phyloP scores from a whole-genome alignment of 2,797 vertebrate species.

The Emydoidea blandingii region DNA sequence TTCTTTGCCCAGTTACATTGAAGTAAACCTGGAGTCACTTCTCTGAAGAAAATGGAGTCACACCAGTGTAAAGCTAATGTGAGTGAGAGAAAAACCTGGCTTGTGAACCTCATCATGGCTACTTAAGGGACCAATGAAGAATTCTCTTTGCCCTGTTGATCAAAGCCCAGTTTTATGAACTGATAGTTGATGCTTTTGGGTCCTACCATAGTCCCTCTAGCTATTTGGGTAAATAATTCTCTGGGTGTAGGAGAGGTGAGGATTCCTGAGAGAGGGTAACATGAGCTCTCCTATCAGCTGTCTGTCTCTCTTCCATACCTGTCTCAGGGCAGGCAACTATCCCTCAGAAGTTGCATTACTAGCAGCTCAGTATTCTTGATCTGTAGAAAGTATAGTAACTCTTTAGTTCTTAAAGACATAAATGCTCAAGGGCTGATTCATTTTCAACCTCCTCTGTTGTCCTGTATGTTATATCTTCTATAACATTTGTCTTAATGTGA shows the following conservation, averaged over 20 bases:
- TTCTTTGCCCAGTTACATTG: background rate
- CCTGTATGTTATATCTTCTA: background rate
- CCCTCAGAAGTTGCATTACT: slow-evolving; percentile 27
- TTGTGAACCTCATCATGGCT: background rate
- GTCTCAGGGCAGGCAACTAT: background rate
- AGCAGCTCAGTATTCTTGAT: slow-evolving; percentile 22
- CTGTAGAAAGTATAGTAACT: slow-evolving; percentile 1
- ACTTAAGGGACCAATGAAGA: background rate
- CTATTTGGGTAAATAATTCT: slow-evolving; percentile 20
- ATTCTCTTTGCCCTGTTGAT: background rate
- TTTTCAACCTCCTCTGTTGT: slow-evolving; percentile 10
- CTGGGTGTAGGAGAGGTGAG: slow-evolving; percentile 27
- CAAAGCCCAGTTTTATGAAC: background rate
- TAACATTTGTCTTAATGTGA: slow-evolving; percentile 35
- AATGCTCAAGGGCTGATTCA: slow-evolving; percentile 45
- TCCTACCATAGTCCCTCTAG: background rate
- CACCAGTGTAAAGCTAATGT: slow-evolving; percentile 3
- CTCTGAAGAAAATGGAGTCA: background rate
- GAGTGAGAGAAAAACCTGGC: background rate
- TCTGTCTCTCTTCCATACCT: background rate
- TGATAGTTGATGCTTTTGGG: background rate
- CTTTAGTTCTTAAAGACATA: slow-evolving; percentile 24
- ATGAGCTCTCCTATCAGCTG: slow-evolving; percentile 15
- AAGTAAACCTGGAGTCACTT: background rate
- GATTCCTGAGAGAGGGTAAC: background rate